Evolutionary conservation across 2,888 invertebrate species (phyloP).

Genomic region (Agelastica alni): DNA sequence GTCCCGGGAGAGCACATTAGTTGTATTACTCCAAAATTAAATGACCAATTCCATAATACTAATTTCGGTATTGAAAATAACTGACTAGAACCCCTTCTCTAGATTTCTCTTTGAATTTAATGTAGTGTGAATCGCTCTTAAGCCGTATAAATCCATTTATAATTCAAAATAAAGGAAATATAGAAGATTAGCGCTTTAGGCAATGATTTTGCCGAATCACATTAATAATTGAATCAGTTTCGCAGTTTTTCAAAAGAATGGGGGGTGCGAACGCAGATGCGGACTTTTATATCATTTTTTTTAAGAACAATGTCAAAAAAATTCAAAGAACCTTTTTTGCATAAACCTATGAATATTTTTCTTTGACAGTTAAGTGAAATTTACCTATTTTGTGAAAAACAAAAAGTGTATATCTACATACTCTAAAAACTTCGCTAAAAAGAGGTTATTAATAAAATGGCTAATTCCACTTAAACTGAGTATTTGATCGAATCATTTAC

Average conservation of each 20-base stretch:
- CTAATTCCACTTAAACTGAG: no score
- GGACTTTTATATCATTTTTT: neutral
- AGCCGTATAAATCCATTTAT: conserved; percentile 24
- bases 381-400: no score
- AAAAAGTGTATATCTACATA: no score
- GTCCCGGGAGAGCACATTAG: conserved; percentile 14
- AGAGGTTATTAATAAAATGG: no score
- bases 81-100: conserved; percentile 12
- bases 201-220: conserved; percentile 14
- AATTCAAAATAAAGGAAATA: conserved; percentile 35
- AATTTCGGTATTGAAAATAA: conserved; percentile 20
- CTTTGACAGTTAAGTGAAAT: no score
- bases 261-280: neutral
- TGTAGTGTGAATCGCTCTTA: conserved; percentile 27
- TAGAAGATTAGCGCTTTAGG: conserved; percentile 29
- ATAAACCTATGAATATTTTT: no score
- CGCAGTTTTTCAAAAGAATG: neutral
- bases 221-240: conserved; percentile 27
- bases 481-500: no score
- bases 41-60: conserved; percentile 22
- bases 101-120: conserved; percentile 13
- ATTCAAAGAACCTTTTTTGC: no score
- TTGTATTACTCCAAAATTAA: conserved; percentile 19
- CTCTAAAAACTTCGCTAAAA: no score
- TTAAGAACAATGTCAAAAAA: neutral